phyloP scores from a whole-genome alignment of 2,113 vertebrate species.

The Pan paniscus region DNA sequence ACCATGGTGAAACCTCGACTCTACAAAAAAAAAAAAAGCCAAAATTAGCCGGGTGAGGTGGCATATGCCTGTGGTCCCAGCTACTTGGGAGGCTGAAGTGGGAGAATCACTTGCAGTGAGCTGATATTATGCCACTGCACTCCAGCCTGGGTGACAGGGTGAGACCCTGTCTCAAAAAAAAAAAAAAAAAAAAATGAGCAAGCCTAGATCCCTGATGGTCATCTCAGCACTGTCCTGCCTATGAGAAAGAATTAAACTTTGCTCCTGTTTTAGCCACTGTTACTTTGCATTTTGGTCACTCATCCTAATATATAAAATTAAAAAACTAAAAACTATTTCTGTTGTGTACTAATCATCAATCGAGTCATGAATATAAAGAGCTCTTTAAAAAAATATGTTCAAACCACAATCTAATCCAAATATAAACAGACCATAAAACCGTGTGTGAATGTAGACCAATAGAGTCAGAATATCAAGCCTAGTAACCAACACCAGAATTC shows the following conservation, averaged over 20 bases:
- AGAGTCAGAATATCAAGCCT: background rate
- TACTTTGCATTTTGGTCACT: background rate
- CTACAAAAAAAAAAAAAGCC: too few species aligned
- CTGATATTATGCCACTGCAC: too few species aligned
- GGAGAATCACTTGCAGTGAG: too few species aligned
- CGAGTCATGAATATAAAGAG: background rate
- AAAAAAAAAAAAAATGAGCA: too few species aligned
- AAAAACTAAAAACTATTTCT: slow-evolving; percentile 18
- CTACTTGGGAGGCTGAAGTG: too few species aligned
- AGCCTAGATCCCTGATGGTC: background rate
- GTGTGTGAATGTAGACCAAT: background rate
- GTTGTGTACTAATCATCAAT: background rate
- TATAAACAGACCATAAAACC: slow-evolving; percentile 1
- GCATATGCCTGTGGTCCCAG: too few species aligned
- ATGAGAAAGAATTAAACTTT: background rate
- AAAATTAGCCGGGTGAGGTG: too few species aligned
- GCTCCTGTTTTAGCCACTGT: background rate
- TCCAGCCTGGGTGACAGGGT: too few species aligned
- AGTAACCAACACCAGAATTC: background rate
- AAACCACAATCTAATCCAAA: slow-evolving; percentile 33
- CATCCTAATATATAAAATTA: background rate
- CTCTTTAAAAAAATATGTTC: slow-evolving; percentile 10
- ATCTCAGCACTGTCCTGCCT: background rate
- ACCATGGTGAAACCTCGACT: too few species aligned
- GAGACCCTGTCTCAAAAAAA: too few species aligned